Evolutionary conservation across 2,797 vertebrate genomes (phyloP).

Genomic region (Myotis myotis): DNA sequence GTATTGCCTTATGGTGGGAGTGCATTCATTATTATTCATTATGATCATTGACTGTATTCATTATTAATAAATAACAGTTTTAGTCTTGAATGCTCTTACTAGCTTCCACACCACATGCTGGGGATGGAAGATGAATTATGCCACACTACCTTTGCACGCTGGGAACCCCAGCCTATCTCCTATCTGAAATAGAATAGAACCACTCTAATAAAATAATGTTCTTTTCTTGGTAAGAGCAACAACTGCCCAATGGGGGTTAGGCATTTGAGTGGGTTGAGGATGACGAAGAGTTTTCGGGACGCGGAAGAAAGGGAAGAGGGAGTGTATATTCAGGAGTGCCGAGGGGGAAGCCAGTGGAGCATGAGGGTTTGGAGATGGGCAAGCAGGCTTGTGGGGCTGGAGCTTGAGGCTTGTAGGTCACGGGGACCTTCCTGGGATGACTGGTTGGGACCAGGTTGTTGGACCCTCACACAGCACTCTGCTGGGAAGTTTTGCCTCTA

Average conservation of each 20-base stretch:
- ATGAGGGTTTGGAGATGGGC: not conserved
- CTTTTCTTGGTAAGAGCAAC: not conserved
- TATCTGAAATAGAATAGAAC: not conserved
- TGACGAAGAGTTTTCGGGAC: not conserved
- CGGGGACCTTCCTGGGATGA: not conserved
- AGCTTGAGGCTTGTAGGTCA: not conserved
- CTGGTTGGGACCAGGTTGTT: not conserved
- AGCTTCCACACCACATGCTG: not conserved
- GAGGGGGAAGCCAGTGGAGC: not conserved
- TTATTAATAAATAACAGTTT: not conserved
- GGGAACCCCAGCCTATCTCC: not conserved
- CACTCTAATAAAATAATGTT: not conserved
- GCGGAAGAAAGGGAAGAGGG: not conserved
- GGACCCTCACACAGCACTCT: not conserved
- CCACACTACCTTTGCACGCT: not conserved
- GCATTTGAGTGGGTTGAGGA: not conserved
- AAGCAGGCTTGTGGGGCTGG: not conserved
- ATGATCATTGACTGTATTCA: not conserved
- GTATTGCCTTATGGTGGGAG: fast-evolving
- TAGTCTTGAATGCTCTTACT: not conserved
- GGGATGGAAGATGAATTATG: not conserved
- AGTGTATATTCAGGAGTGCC: not conserved
- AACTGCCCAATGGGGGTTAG: not conserved
- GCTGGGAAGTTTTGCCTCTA: not conserved
- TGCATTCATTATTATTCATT: not conserved